A percentile compares a stretch with the other conserved stretches of the same genome.
Evolutionary conservation across 92 coral and sea anemone species (phyloP).

Genomic region (Paramuricea clavata): DNA sequence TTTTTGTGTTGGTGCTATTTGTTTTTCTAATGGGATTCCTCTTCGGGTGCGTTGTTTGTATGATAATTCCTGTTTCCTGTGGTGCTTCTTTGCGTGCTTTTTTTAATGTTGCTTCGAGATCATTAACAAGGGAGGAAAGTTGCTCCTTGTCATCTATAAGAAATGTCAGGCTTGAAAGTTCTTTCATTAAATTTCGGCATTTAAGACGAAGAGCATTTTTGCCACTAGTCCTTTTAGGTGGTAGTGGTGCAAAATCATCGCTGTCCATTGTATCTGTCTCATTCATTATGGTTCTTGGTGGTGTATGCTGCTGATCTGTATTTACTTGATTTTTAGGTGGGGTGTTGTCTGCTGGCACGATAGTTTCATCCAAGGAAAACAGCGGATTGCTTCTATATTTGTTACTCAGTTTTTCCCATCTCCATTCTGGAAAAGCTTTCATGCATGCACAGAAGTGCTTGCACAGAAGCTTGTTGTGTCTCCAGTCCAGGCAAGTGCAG

Average conservation of each 20-base stretch:
- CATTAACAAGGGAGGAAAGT: background rate
- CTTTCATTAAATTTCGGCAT: background rate
- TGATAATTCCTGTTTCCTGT: too few species aligned
- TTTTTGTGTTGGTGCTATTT: too few species aligned
- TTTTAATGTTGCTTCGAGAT: background rate
- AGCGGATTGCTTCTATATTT: background rate
- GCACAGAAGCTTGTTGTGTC: slow-evolving; percentile 49
- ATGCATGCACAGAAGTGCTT: slow-evolving; percentile 52
- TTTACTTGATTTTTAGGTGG: background rate
- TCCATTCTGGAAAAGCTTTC: slow-evolving; percentile 51
- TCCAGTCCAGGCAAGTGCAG: slow-evolving; percentile 42
- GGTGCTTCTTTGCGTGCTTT: background rate
- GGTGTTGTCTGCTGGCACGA: background rate
- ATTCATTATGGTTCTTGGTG: background rate
- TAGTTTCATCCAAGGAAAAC: too few species aligned
- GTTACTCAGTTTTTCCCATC: slow-evolving; percentile 47
- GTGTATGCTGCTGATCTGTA: too few species aligned
- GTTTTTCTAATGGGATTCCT: too few species aligned
- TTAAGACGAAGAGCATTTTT: background rate
- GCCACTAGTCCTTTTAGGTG: background rate
- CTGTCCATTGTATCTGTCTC: background rate
- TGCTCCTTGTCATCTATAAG: slow-evolving; percentile 10
- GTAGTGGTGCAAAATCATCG: background rate
- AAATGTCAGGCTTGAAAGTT: background rate
- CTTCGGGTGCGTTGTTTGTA: too few species aligned